Base-by-base conservation (phyloP, 2,888 invertebrate genomes). In the Eurois occulta region DNA sequence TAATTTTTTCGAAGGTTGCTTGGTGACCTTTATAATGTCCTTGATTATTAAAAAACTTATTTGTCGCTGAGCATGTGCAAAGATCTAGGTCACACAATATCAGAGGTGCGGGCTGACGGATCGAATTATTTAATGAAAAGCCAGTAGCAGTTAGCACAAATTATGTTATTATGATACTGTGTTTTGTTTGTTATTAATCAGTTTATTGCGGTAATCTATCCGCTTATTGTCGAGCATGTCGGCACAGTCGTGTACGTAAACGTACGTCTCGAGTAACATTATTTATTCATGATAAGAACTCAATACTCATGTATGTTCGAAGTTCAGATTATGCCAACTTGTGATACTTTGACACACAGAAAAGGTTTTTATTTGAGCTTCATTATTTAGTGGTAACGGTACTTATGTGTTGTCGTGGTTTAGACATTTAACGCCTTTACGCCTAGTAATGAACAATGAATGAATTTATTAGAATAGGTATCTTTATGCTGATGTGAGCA, bases 211-310 rank as follows among this genome's bases (percentile, higher is more conserved):
- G 70, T 86, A 85, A 87, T 87, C 84, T 80, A 74, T 81, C 72
- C 75, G 84, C 80, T 81, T 87, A 82, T 75, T 85, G 86, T 72
- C 16, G 21, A 73, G 77, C 28, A 35, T 41, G 73, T 72, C 77
- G 78, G 72, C 75, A 77, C 80, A 84, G 41, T 81, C 62, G 69
- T 67, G 75, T 72, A 78, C 68, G 62, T 82, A 75, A 75, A 72
- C 62, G 71, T 86, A 80, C 75, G 78, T 84, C 85, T 87, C 82
- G 83, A 91, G 87, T 89, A 87, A 77, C 88, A 89, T 90, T 89
- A 90, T 83, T 90, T 88, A 91, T 90, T 91, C 82, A 89, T 75
- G 86, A 86, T 89, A 85, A 90, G 83, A 85, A 86, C 87, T 88
- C 85, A 80, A 86, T 85, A 81, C 80, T 80, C 35, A 62, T 82